Conservation (phyloP, 2,888 invertebrate species). For the Acanthococcus lagerstroemiae region DNA sequence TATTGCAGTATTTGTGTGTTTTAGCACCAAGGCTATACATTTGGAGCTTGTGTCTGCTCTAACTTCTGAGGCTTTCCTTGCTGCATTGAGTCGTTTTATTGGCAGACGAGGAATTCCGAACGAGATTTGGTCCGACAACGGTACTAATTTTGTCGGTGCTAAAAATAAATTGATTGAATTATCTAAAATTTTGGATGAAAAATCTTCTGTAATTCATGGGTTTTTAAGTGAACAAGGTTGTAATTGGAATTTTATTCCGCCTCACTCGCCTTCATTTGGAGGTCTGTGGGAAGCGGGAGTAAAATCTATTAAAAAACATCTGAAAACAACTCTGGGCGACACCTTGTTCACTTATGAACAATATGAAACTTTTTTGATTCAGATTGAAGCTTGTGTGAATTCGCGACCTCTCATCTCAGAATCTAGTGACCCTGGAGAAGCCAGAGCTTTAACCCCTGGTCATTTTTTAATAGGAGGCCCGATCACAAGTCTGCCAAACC, state of each 20-base stretch:
- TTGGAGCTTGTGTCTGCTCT: neutral
- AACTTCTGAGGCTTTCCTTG: neutral
- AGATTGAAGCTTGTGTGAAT: neutral
- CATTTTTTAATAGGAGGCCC: slow-evolving; percentile 39
- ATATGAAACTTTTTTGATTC: neutral
- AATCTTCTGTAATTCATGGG: neutral
- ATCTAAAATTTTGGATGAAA: neutral
- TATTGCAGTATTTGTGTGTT: slow-evolving; percentile 8
- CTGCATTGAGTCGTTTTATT: slow-evolving; percentile 2
- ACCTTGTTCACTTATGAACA: slow-evolving; percentile 36
- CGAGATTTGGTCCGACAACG: slow-evolving; percentile 1
- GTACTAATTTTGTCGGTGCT: neutral
- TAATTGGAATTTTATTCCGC: neutral
- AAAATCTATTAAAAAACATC: neutral
- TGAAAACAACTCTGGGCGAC: slow-evolving; percentile 23
- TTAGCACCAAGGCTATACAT: slow-evolving; percentile 5
- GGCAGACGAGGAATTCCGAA: neutral
- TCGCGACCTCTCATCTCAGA: neutral
- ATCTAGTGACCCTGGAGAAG: neutral
- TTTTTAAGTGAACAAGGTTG: neutral
- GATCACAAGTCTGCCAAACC: slow-evolving; percentile 36
- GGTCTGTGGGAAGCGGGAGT: slow-evolving; percentile 19
- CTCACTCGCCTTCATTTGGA: neutral
- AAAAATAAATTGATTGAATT: neutral
- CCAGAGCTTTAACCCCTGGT: neutral